Evolutionary conservation across 2,113 vertebrate species (phyloP).

Genomic region (Erythrocercus mccallii): DNA sequence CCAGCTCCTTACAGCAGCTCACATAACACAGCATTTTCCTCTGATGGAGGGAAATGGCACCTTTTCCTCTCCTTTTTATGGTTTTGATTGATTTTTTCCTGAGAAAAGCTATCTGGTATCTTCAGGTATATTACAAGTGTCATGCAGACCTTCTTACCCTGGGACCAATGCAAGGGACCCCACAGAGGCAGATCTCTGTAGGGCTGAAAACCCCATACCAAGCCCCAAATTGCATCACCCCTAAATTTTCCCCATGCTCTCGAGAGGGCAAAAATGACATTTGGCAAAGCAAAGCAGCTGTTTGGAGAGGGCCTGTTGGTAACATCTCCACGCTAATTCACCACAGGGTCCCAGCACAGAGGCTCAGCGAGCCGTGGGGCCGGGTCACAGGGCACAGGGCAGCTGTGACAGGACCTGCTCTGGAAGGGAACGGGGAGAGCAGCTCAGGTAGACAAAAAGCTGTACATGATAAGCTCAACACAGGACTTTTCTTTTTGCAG

Average conservation of each 20-base stretch:
- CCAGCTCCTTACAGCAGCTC: not conserved
- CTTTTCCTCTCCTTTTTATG: not conserved
- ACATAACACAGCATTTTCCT: not conserved
- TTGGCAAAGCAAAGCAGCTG: not conserved
- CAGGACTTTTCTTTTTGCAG: not conserved
- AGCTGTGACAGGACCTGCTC: not conserved
- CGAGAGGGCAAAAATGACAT: slow-evolving; percentile 1
- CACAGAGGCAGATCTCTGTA: not conserved
- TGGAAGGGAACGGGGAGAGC: not conserved
- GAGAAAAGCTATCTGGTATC: not conserved
- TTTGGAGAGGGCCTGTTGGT: slow-evolving; percentile 23
- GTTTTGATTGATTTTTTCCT: not conserved
- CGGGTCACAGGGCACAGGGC: not conserved
- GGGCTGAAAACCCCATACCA: not conserved
- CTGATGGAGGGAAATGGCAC: not conserved
- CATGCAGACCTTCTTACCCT: not conserved
- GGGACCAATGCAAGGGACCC: not conserved
- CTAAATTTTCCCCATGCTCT: not conserved
- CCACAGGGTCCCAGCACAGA: not conserved
- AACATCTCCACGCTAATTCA: not conserved
- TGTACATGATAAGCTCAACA: not conserved
- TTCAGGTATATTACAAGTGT: not conserved
- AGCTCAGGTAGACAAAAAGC: not conserved
- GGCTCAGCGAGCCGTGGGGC: accelerated
- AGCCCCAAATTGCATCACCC: not conserved